phyloP scores from a whole-genome alignment of 2,797 vertebrate genomes.

The Halcyon badia region DNA sequence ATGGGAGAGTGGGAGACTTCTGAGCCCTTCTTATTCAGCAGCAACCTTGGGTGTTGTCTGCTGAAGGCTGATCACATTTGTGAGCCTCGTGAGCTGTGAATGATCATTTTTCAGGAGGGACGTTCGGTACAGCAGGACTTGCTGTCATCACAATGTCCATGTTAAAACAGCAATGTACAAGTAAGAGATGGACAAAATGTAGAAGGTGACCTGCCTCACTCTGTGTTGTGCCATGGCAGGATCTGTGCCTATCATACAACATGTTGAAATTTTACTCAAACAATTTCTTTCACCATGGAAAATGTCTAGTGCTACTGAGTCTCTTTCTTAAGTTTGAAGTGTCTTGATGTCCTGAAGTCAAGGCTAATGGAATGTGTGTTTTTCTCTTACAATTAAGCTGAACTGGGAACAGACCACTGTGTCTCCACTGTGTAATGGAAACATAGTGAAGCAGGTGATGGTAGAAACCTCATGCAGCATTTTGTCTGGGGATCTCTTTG shows the following conservation, averaged over 20 bases:
- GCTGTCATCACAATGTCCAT: not conserved
- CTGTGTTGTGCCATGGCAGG: accelerated
- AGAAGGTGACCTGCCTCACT: not conserved
- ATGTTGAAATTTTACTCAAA: not conserved
- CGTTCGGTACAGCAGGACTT: not conserved
- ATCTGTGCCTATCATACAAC: not conserved
- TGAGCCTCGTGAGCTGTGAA: accelerated
- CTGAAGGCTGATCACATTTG: not conserved
- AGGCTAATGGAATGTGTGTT: constrained; percentile 12
- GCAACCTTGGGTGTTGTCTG: not conserved
- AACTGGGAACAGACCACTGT: constrained; percentile 19
- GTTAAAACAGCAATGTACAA: not conserved
- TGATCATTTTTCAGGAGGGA: not conserved
- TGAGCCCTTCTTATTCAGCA: not conserved
- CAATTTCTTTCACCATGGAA: not conserved
- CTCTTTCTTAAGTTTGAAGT: not conserved
- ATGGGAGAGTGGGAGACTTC: not conserved
- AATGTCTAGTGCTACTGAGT: not conserved
- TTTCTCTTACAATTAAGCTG: constrained; percentile 36
- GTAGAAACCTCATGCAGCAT: constrained; percentile 93
- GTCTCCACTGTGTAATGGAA: constrained; percentile 81
- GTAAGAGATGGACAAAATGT: not conserved
- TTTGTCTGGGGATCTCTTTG: constrained; percentile 88
- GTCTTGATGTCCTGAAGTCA: not conserved
- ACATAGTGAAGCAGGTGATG: constrained; percentile 87